Evolutionary conservation across 2,113 vertebrate species (phyloP), one percentile per base, ranked within the genome.

Genomic region (Campylomormyrus tamandua): DNA sequence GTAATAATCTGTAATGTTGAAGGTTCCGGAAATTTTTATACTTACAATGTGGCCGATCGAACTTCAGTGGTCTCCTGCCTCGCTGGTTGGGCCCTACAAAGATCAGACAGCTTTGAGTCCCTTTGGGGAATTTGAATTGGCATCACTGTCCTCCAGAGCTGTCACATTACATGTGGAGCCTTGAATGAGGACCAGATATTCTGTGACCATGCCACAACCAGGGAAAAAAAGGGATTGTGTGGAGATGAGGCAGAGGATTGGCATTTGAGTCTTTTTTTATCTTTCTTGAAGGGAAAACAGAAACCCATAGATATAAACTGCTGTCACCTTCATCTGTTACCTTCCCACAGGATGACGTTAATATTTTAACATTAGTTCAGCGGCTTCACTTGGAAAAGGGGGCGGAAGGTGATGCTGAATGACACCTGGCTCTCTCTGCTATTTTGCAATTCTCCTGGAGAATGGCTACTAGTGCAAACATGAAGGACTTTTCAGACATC

Each of bases 401-500:
- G 5, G 35, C 0, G 35, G 31, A 80, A 80, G 74, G 74, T 39
- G 74, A 35, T 80, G 31, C 74, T 77, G 35, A 77, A 13, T 27
- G 52, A 48, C 52, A 24, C 42, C 66, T 49, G 95, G 95, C 96
- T 95, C 95, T 95, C 95, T 96, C 92, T 93, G 93, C 94, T 95
- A 94, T 92, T 94, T 94, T 94, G 92, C 91, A 93, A 93, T 95
- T 96, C 95, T 96, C 95, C 96, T 96, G 95, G 96, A 96, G 95
- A 96, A 92, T 93, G 94, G 95, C 95, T 95, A 94, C 94, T 93
- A 19, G 95, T 92, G 90, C 94, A 94, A 66, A 94, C 58, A 31
- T 94, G 95, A 96, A 96, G 95, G 95, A 94, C 93, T 66, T 93
- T 96, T 96, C 96, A 91, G 95, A 96, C 96, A 96, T 95, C 93